phyloP scores from a whole-genome alignment of 53 echinoderm and acorn worm species.

The Astropecten irregularis region DNA sequence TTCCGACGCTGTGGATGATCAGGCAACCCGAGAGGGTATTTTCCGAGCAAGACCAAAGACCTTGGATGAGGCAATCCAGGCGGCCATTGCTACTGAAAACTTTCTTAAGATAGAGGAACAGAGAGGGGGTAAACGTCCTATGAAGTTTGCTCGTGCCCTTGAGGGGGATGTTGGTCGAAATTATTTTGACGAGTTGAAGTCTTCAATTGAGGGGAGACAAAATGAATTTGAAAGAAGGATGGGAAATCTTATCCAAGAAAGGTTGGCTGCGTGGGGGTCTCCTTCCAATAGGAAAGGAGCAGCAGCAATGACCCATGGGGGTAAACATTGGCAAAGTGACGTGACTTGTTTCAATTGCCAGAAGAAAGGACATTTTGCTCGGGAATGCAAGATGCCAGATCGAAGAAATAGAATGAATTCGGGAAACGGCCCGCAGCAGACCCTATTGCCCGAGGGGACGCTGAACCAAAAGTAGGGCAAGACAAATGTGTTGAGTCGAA shows the following conservation, averaged over 20 bases:
- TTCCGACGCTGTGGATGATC: too few relatives aligned
- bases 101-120: constrained; percentile 14
- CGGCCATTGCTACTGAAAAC: constrained; percentile 25
- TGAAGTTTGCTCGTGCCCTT: neutral
- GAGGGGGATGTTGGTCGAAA: too few relatives aligned
- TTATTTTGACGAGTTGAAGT: too few relatives aligned
- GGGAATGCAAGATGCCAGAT: neutral
- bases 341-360: constrained; percentile 35
- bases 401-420: neutral
- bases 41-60: constrained; percentile 18
- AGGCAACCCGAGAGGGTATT: constrained; percentile 28
- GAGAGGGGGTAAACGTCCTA: neutral
- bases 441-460: constrained; percentile 46
- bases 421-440: constrained; percentile 51
- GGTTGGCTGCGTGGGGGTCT: too few relatives aligned
- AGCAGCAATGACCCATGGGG: too few relatives aligned
- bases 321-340: too few relatives aligned
- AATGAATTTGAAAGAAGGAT: too few relatives aligned
- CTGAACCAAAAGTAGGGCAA: constrained; percentile 22
- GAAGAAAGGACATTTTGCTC: constrained; percentile 15
- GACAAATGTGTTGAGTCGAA: neutral
- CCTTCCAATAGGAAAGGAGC: too few relatives aligned
- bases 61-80: constrained; percentile 18
- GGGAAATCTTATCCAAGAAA: too few relatives aligned
- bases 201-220: too few relatives aligned